Percentiles rank a stretch among this genome's conserved stretches.
Conservation (phyloP, 2,888 invertebrate genomes). For the Blastobasis adustella region DNA sequence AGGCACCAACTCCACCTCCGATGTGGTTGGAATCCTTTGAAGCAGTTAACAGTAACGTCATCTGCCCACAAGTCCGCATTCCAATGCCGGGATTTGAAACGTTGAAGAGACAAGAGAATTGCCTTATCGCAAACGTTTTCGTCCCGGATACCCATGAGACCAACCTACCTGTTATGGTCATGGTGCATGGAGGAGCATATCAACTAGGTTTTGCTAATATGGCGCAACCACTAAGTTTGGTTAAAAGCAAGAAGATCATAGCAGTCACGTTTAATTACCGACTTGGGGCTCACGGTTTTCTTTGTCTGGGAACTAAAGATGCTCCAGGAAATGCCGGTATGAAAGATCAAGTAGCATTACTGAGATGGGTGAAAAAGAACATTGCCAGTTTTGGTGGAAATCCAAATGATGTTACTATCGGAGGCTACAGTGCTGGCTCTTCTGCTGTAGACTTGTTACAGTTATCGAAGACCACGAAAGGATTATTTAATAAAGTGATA, state of each 20-base stretch:
- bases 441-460: conserved; percentile 32
- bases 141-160: conserved; percentile 33
- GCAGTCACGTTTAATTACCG: conserved; percentile 30
- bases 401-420: conserved; percentile 37
- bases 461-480: conserved; percentile 27
- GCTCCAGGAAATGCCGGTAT: conserved; percentile 39
- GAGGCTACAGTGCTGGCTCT: conserved; percentile 35
- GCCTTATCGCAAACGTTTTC: conserved; percentile 43
- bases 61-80: conserved; percentile 25
- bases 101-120: conserved; percentile 27
- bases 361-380: conserved; percentile 43
- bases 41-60: conserved; percentile 21
- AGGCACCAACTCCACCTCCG: conserved; percentile 34
- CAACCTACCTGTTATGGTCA: conserved; percentile 26
- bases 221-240: conserved; percentile 13
- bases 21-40: conserved; percentile 23
- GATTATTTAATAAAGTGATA: conserved; percentile 35
- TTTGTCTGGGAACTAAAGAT: conserved; percentile 29
- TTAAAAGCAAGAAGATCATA: conserved; percentile 21
- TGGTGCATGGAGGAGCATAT: conserved; percentile 31
- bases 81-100: neutral
- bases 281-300: conserved; percentile 25
- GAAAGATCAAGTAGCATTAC: conserved; percentile 36
- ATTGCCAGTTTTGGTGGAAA: conserved; percentile 41
- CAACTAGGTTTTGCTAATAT: conserved; percentile 18